Evolutionary conservation across 2,888 invertebrate genomes (phyloP).

Genomic region (Napeogenes sylphis): DNA sequence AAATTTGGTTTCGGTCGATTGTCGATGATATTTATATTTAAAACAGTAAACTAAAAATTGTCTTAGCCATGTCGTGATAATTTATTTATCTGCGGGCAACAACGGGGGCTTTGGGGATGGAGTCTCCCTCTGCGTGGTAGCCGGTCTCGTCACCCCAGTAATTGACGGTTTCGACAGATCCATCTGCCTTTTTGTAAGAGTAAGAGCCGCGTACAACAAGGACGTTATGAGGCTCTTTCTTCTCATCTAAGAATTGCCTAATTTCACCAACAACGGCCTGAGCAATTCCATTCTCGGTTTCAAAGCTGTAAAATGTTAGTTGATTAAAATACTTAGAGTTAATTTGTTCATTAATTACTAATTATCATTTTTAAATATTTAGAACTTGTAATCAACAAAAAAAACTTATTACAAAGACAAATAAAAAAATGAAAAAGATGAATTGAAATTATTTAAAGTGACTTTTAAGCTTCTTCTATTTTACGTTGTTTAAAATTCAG

Average conservation of each 20-base stretch:
- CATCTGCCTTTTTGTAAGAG: conserved; percentile 75
- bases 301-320: conserved; percentile 50
- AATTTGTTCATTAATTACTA: neutral
- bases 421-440: neutral
- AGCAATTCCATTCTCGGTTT: conserved; percentile 76
- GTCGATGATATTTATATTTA: neutral
- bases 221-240: conserved; percentile 75
- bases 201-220: conserved; percentile 79
- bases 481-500: too few species aligned
- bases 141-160: conserved; percentile 81
- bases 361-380: neutral
- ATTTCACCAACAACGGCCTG: conserved; percentile 70
- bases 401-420: neutral
- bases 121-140: conserved; percentile 78
- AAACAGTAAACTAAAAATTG: neutral
- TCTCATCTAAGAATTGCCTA: conserved; percentile 66
- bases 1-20: too few species aligned
- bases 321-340: neutral
- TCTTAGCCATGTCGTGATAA: neutral
- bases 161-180: conserved; percentile 66
- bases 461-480: too few species aligned
- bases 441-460: neutral
- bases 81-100: neutral
- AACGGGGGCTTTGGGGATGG: conserved; percentile 74
- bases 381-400: too few species aligned